Conservation (phyloP, 2,888 invertebrate genomes). For the Anoplius nigerrimus region DNA sequence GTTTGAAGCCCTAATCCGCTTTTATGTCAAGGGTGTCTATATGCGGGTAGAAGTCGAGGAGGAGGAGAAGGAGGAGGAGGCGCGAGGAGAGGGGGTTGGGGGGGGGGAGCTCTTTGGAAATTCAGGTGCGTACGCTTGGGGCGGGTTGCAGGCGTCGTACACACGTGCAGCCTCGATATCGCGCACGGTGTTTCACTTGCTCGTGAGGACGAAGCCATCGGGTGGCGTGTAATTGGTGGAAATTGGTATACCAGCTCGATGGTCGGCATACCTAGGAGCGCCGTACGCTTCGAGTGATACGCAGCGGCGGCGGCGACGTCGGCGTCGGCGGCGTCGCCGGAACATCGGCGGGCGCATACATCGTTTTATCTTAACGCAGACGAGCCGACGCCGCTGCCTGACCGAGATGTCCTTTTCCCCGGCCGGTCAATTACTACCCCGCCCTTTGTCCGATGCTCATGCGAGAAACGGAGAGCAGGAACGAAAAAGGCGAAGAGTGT, state of each 20-base stretch:
- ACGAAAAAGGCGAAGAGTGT: background rate
- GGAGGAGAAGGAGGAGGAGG: too few relatives aligned
- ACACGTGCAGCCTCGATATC: slow-evolving; percentile 18
- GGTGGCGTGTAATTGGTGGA: slow-evolving; percentile 43
- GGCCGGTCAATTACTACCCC: slow-evolving; percentile 40
- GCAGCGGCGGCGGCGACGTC: too few relatives aligned
- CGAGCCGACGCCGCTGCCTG: slow-evolving; percentile 17
- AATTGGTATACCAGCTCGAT: slow-evolving; percentile 42
- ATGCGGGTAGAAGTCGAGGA: background rate
- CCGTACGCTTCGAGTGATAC: too few relatives aligned
- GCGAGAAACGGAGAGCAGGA: background rate
- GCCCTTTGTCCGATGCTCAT: background rate
- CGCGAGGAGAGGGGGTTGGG: background rate
- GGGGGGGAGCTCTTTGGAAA: slow-evolving; percentile 12
- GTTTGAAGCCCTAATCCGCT: background rate
- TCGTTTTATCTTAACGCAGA: slow-evolving; percentile 1
- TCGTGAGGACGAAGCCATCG: slow-evolving; percentile 14
- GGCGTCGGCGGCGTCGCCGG: too few relatives aligned
- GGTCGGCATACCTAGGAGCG: slow-evolving; percentile 9
- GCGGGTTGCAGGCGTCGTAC: slow-evolving; percentile 10
- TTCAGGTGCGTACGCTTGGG: slow-evolving; percentile 8
- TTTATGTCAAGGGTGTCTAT: slow-evolving; percentile 8
- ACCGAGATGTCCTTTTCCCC: slow-evolving; percentile 38
- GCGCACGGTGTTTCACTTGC: background rate
- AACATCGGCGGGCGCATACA: background rate